Percentiles rank a stretch among this genome's conserved stretches.
phyloP scores from a whole-genome alignment of 2,888 invertebrate species.

The Carpatolechia fugitivella region DNA sequence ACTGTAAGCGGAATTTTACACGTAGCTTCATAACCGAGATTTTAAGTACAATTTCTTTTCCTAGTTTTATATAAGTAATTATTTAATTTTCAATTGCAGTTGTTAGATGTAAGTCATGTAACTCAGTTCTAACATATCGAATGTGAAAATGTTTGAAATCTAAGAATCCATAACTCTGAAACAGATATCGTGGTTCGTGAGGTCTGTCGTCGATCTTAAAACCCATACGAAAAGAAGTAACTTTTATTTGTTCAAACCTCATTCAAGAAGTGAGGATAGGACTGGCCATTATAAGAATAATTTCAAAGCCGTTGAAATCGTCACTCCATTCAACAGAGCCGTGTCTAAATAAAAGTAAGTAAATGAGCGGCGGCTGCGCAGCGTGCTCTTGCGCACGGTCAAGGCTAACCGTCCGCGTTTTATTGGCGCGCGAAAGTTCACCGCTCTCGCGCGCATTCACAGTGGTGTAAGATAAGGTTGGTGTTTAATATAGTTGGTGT shows the following conservation, averaged over 20 bases:
- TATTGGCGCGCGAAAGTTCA: slow-evolving; percentile 64
- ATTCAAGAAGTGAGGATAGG: neutral
- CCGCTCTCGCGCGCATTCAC: slow-evolving; percentile 41
- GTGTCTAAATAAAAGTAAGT: slow-evolving; percentile 17
- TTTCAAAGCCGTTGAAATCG: neutral
- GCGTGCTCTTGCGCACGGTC: slow-evolving; percentile 58
- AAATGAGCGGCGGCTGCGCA: slow-evolving; percentile 19
- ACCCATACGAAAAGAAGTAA: too few relatives aligned
- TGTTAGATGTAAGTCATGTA: too few relatives aligned
- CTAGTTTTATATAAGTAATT: too few relatives aligned
- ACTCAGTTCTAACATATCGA: too few relatives aligned
- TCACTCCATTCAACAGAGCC: slow-evolving; percentile 3
- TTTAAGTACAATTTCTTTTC: too few relatives aligned
- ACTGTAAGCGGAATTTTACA: slow-evolving; percentile 2
- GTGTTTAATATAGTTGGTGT: neutral
- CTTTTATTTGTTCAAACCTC: too few relatives aligned
- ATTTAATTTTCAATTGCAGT: too few relatives aligned
- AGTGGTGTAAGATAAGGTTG: neutral
- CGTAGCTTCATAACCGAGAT: neutral
- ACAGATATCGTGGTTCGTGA: too few relatives aligned
- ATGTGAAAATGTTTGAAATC: too few relatives aligned
- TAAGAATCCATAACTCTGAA: too few relatives aligned
- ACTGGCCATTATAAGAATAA: neutral
- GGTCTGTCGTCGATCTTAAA: too few relatives aligned
- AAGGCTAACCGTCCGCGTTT: slow-evolving; percentile 70